Conservation (phyloP, 2,113 vertebrate species). For the Ascaphus truei region DNA sequence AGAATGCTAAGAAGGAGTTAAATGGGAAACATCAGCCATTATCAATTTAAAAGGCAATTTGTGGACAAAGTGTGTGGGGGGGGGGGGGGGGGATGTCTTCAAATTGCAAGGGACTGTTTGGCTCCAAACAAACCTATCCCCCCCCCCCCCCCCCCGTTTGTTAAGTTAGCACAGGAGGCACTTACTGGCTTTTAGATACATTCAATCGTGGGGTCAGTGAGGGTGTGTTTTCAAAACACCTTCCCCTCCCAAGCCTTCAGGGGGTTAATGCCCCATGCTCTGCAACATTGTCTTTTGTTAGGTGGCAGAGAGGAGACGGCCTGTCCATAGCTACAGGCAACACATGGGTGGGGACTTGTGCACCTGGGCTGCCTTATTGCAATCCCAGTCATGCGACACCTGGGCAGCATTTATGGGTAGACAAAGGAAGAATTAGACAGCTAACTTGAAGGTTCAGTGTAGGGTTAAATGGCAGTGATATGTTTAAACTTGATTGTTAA, state of each 20-base stretch:
- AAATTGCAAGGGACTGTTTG: neutral
- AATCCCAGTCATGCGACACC: neutral
- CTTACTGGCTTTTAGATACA: neutral
- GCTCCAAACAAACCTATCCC: neutral
- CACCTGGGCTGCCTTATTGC: slow-evolving; percentile 16
- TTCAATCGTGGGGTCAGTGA: slow-evolving; percentile 7
- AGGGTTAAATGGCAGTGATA: no score
- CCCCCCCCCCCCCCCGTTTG: neutral
- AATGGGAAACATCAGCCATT: neutral
- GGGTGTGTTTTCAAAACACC: slow-evolving; percentile 22
- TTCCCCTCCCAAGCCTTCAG: slow-evolving; percentile 16
- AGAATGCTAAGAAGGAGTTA: neutral
- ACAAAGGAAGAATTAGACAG: neutral
- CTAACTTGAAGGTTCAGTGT: no score
- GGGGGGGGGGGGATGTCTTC: neutral
- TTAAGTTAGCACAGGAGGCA: slow-evolving; percentile 20
- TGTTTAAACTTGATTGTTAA: neutral
- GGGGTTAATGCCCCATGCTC: neutral
- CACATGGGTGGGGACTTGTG: neutral
- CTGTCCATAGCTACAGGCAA: neutral
- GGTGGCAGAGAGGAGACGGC: neutral
- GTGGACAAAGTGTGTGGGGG: neutral
- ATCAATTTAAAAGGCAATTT: no score
- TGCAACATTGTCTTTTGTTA: slow-evolving; percentile 19
- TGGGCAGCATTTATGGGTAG: neutral